Evolutionary conservation across 2,797 vertebrate genomes (phyloP), one percentile per base, ranked within the genome.

Genomic region (Gorsachius magnificus): DNA sequence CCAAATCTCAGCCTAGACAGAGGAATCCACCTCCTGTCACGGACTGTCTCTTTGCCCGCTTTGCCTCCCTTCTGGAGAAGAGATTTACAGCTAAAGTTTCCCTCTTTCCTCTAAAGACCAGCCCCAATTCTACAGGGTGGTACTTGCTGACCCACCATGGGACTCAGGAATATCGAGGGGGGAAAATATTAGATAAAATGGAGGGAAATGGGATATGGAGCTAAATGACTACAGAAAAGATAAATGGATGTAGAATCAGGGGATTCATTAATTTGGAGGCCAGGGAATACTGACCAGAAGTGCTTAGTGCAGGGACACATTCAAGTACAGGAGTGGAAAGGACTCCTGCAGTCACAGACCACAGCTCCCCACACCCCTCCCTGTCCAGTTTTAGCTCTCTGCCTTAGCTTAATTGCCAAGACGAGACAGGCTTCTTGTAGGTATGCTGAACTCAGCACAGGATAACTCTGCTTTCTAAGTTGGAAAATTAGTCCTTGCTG

Each of bases 121-220:
- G 15, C 1, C 6, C 7, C 5, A 22, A 0, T 72, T 68, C 76
- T 25, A 45, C 6, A 31, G 16, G 9, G 12, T 35, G 9, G 3
- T 31, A 38, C 45, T 28, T 76, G n/a, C 20, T 71, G 43, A 45
- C 5, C 15, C 13, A 54, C 2, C 1, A 7, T 41, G 6, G 9
- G 11, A 46, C 15, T 4, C 14, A 28, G 11, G 11, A 57, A 51
- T 36, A n/a, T 20, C 9, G 20, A 2, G 2, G 0, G 6, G 2
- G 41, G 41, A 35, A 45, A 33, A 3, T 6, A 43, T 68, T 29
- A 33, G 28, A 21, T 24, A n/a, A 77, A 92, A 48, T 31, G 8
- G 13, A 36, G 12, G 31, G 15, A 53, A 79, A 48, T 13, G 2
- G 16, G 2, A 8, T 38, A 51, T 31, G 31, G n/a, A 51, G 9